Percentiles rank a stretch among this genome's conserved stretches.
phyloP scores from a whole-genome alignment of 2,888 invertebrate genomes.

The Criorhina ranunculi region DNA sequence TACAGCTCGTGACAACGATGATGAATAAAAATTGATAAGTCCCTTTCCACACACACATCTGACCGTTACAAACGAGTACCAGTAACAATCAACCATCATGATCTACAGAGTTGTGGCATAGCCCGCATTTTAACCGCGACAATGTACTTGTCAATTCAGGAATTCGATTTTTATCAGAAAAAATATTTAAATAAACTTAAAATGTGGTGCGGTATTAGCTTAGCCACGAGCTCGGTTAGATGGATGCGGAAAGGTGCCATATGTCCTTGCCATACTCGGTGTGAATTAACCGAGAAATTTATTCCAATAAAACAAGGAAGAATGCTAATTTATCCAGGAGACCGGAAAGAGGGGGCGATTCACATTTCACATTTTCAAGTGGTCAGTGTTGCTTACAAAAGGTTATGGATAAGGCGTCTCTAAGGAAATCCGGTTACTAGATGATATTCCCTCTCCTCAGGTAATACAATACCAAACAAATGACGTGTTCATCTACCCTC shows the following conservation, averaged over 20 bases:
- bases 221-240: slow-evolving; percentile 43
- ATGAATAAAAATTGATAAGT: slow-evolving; percentile 61
- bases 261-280: slow-evolving; percentile 50
- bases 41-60: slow-evolving; percentile 31
- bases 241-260: slow-evolving; percentile 63
- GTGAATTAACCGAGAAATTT: slow-evolving; percentile 73
- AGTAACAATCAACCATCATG: slow-evolving; percentile 64
- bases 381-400: slow-evolving; percentile 3
- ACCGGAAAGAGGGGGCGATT: slow-evolving; percentile 21
- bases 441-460: slow-evolving; percentile 19
- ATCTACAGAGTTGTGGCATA: slow-evolving; percentile 26
- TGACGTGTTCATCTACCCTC: slow-evolving; percentile 36
- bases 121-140: slow-evolving; percentile 58
- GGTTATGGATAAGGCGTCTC: not conserved
- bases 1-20: slow-evolving; percentile 63
- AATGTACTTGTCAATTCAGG: slow-evolving; percentile 50
- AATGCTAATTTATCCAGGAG: slow-evolving; percentile 27
- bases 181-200: slow-evolving; percentile 61
- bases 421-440: slow-evolving; percentile 53
- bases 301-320: slow-evolving; percentile 33
- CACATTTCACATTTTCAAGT: not conserved
- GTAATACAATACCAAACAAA: slow-evolving; percentile 44
- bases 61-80: slow-evolving; percentile 61
- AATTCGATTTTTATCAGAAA: slow-evolving; percentile 64
- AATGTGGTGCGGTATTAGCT: slow-evolving; percentile 24